A percentile compares a stretch with the other conserved stretches of the same genome.
phyloP scores from a whole-genome alignment of 2,888 invertebrate genomes.

The Rhagonycha lutea region DNA sequence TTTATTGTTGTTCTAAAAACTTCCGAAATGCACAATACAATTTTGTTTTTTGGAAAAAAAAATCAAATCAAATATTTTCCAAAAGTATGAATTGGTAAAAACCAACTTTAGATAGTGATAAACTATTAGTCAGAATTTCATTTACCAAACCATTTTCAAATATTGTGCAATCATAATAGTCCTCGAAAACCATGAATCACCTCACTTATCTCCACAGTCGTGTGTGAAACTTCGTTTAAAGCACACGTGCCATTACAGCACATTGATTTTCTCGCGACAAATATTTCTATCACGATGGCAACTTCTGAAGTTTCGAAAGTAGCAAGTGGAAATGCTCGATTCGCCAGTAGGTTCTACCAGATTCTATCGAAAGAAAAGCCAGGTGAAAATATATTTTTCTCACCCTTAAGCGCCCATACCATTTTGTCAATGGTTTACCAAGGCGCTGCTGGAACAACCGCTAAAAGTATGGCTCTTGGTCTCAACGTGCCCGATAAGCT shows the following conservation, averaged over 20 bases:
- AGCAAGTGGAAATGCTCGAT: conserved; percentile 42
- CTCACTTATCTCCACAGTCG: background rate
- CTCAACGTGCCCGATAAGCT: conserved; percentile 34
- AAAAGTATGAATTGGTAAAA: background rate
- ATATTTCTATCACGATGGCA: conserved; percentile 5
- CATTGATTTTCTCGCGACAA: conserved; percentile 23
- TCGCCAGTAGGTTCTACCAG: conserved; percentile 46
- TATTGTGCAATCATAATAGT: background rate
- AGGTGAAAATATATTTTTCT: conserved; percentile 49
- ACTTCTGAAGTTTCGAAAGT: conserved; percentile 30
- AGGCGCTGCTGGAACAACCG: conserved; percentile 49
- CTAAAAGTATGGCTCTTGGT: conserved; percentile 41
- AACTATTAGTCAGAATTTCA: background rate
- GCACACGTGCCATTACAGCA: conserved; percentile 20
- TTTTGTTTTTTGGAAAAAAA: background rate
- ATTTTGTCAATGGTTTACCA: conserved; percentile 51
- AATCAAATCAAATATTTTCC: background rate
- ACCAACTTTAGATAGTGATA: background rate
- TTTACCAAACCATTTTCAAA: background rate
- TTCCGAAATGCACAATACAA: background rate
- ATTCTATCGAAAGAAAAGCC: conserved; percentile 38
- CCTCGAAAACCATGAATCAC: background rate
- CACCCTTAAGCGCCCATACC: conserved; percentile 53
- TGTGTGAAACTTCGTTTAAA: background rate
- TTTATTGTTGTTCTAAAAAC: conserved; percentile 14